Evolutionary conservation across 2,797 vertebrate genomes (phyloP), one percentile per base, ranked within the genome.

Genomic region (Spondyliosoma cantharus): DNA sequence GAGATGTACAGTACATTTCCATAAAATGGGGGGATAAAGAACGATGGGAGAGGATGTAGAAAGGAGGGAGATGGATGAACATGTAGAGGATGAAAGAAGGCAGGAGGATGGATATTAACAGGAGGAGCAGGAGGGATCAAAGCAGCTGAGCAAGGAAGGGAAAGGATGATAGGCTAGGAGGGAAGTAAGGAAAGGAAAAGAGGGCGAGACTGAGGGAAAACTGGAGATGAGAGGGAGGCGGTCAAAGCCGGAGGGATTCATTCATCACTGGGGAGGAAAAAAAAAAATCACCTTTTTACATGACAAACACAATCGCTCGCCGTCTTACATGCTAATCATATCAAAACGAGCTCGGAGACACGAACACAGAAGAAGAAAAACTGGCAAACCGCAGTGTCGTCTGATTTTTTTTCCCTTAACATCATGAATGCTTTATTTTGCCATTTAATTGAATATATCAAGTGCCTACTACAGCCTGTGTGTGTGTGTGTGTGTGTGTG

Each of bases 391-490:
- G 6, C 0, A 9, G 52, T 8, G 32, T n/a, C 0, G 20, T 6
- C 2, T 16, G 43, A 29, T 60, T 32, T 48, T 0, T 46, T 14
- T 45, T 6, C 2, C 29, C n/a, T 4, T 24, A 52, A 53, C 45
- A 57, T 48, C 20, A 29, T 24, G 1, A 70, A 80, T 17, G 20
- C 65, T 78, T 60, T 22, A 71, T 76, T 16, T 14, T 2, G 4
- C 8, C 9, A 43, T 77, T 84, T 68, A 76, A 88, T 61, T 83
- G 12, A 72, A 86, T 66, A 57, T 9, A 50, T 71, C 46, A 20
- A 2, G 15, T 53, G 42, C 16, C 57, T 22, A 59, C 57, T 22
- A 59, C 5, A 2, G 29, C 50, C 19, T 73, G 63, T 63, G 46
- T 49, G 20, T 57, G 14, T 43, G 16, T 46, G 25, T 81, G 54